These are phyloP conservation scores for Melanogrammus aeglefinus DNA, from an alignment of 2,797 vertebrate species.

Conservation along the genomic window DNA sequence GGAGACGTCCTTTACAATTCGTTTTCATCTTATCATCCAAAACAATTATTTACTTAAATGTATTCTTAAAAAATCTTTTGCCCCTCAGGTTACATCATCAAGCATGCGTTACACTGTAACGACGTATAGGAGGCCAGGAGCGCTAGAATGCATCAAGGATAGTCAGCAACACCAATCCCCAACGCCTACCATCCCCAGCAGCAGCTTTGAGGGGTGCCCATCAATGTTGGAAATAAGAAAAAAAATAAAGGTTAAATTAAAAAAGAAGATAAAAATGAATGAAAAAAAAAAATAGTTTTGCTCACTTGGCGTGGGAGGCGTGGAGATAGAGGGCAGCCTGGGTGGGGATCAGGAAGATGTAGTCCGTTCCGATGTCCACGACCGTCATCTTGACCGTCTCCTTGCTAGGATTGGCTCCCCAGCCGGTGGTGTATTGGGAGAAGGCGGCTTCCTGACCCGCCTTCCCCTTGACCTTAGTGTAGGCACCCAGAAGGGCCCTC, in stretches of 20 bases:
- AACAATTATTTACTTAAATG: not conserved
- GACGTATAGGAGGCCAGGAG: not conserved
- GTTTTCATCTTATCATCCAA: not conserved
- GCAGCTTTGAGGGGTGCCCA: not conserved
- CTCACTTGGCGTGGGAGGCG: slow-evolving; percentile 76
- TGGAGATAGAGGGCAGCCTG: slow-evolving; percentile 81
- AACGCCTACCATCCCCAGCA: not conserved
- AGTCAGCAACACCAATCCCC: not conserved
- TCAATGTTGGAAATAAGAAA: too few relatives aligned
- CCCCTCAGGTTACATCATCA: not conserved
- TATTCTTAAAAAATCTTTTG: not conserved
- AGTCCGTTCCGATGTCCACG: slow-evolving; percentile 80
- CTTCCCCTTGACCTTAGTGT: slow-evolving; percentile 72
- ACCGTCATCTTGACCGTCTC: slow-evolving; percentile 80
- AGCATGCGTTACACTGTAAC: not conserved
- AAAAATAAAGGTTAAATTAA: too few relatives aligned
- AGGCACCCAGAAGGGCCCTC: slow-evolving; percentile 65
- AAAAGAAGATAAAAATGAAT: not conserved
- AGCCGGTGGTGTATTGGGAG: slow-evolving; percentile 71
- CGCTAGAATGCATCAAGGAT: not conserved
- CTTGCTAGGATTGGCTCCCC: slow-evolving; percentile 65
- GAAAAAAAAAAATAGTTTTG: not conserved
- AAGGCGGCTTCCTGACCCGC: slow-evolving; percentile 62
- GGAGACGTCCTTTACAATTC: not conserved
- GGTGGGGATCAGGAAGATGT: slow-evolving; percentile 85